Evolutionary conservation across 2,888 invertebrate species (phyloP), one percentile per base, ranked within the genome.

Genomic region (Stenichneumon culpator): DNA sequence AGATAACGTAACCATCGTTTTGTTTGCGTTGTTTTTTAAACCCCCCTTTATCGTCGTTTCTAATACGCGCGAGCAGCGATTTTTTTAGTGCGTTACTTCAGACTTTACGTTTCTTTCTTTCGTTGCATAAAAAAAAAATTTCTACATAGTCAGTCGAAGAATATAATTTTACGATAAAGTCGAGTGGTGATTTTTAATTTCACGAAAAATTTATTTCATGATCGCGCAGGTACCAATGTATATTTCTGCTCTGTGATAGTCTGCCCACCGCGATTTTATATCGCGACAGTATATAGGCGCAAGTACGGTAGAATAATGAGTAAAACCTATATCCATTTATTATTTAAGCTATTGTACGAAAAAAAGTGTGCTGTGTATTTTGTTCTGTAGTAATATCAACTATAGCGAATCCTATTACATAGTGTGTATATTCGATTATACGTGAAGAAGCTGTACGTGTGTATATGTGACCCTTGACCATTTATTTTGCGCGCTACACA

Each of bases 1-100:
- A 93, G 92, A 92, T 93, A 93, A 93, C 92, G 92, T 91, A 92
- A 89, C 86, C 82, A 83, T 84, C 80, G 81, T 79, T 82, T 82
- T 83, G 85, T 83, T 69, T 79, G 81, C 70, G 82, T 85, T 79
- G 82, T 82, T 79, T 57, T 80, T 47, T 67, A 77, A 14, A 11
- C 7, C 44, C 60, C 16, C 36, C 32, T 67, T 87, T 86, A 86
- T 86, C 87, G 82, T 86, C 57, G 77, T 80, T 86, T 88, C 86
- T 86, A 91, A 87, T 90, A 90, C 88, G 88, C 92, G 90, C 90
- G 91, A 92, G 91, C 89, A 88, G 84, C 87, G 84, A 86, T 82
- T 84, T 84, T 74, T 72, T 65, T 82, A 87, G 80, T 86, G 86
- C 70, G 74, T 86, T 70, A 86, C 75, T 86, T 87, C 87, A 89